These are phyloP conservation scores for Myodes glareolus DNA, from an alignment of 2,113 vertebrate genomes.

Conservation along the genomic window DNA sequence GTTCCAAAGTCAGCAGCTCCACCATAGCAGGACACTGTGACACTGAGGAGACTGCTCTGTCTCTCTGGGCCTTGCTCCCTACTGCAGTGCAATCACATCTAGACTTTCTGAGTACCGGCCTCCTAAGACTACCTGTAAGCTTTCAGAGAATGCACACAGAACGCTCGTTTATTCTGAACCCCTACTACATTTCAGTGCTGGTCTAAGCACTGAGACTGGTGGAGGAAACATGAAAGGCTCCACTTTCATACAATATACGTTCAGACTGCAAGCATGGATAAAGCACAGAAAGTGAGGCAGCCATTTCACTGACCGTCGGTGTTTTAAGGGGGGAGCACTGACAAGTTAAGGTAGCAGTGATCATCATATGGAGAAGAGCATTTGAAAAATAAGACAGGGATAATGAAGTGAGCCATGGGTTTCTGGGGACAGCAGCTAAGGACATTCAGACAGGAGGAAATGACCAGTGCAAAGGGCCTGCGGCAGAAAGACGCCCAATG, in stretches of 20 bases:
- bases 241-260: neutral
- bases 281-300: neutral
- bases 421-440: rapidly evolving
- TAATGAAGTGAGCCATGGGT: neutral
- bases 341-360: neutral
- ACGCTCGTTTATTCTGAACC: neutral
- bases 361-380: neutral
- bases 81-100: neutral
- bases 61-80: neutral
- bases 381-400: neutral
- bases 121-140: neutral
- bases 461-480: neutral
- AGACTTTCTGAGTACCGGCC: neutral
- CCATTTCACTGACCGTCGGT: neutral
- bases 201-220: neutral
- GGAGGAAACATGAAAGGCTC: neutral
- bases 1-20: neutral
- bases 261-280: neutral
- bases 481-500: neutral
- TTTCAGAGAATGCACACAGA: neutral
- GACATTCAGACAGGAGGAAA: neutral
- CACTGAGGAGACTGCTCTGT: neutral
- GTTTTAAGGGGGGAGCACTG: neutral
- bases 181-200: neutral
- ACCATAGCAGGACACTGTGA: neutral